Conservation (phyloP, 1,140 invertebrate genomes). For the Panulirus ornatus region DNA sequence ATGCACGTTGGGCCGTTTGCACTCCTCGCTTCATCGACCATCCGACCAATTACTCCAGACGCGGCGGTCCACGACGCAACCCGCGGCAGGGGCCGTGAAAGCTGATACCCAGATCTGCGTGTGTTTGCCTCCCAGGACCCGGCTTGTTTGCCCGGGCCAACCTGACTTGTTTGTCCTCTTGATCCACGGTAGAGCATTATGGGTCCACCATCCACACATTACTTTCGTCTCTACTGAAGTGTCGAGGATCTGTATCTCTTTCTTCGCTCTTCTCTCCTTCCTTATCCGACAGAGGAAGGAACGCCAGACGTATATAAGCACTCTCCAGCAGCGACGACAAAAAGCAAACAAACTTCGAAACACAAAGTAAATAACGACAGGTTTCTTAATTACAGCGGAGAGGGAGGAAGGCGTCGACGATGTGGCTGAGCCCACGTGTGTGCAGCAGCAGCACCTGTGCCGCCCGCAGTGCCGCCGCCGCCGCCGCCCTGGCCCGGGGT, state of each 20-base stretch:
- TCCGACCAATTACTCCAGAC: constrained; percentile 8
- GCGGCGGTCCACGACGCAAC: background rate
- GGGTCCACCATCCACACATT: background rate
- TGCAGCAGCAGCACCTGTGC: constrained; percentile 22
- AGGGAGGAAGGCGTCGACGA: background rate
- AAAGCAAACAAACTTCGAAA: background rate
- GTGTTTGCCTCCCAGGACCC: constrained; percentile 38
- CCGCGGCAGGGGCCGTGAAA: constrained; percentile 19
- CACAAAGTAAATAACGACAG: background rate
- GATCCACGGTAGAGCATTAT: constrained; percentile 31
- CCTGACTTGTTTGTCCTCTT: constrained; percentile 47
- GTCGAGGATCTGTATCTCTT: background rate
- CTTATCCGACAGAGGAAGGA: background rate
- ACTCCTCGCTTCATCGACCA: constrained; percentile 33
- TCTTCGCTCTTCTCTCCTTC: background rate
- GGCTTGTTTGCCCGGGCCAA: constrained; percentile 33
- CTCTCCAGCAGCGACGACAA: too few relatives aligned
- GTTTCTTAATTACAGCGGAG: too few relatives aligned
- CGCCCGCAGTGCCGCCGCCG: constrained; percentile 27
- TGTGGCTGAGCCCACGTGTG: constrained; percentile 17
- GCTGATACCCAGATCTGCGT: constrained; percentile 38
- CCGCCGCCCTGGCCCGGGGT: background rate
- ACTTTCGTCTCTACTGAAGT: background rate
- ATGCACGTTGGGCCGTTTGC: constrained; percentile 29
- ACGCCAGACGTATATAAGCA: too few relatives aligned